Conservation (phyloP, 2,113 vertebrate species). For the Nerophis ophidion region DNA sequence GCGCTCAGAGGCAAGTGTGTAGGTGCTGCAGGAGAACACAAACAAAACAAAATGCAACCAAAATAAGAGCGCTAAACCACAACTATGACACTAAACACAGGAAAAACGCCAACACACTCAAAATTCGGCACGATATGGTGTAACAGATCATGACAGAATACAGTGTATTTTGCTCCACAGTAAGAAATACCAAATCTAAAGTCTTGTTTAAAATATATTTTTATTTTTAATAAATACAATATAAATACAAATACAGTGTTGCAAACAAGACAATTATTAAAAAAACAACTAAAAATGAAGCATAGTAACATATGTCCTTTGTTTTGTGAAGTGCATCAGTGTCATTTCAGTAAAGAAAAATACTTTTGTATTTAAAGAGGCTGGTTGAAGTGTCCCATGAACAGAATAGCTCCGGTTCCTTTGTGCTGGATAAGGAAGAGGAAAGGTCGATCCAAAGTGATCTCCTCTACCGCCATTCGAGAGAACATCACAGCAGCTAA, state of each 20-base stretch:
- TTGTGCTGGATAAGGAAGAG: slow-evolving; percentile 83
- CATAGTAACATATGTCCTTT: not conserved
- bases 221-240: slow-evolving; percentile 7
- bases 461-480: slow-evolving; percentile 78
- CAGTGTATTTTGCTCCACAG: too few species aligned
- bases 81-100: too few species aligned
- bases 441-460: slow-evolving; percentile 80
- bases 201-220: not conserved
- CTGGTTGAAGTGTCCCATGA: slow-evolving; percentile 78
- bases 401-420: slow-evolving; percentile 76
- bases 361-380: not conserved
- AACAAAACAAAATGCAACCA: too few species aligned
- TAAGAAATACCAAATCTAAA: too few species aligned
- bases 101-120: too few species aligned
- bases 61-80: too few species aligned
- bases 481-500: slow-evolving; percentile 75
- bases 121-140: too few species aligned
- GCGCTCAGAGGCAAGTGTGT: too few species aligned
- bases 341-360: not conserved
- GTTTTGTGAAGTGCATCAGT: slow-evolving; percentile 17
- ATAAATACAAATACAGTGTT: not conserved
- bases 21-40: too few species aligned
- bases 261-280: not conserved
- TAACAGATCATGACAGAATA: too few species aligned
- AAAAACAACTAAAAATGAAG: not conserved